A percentile compares a stretch with the other conserved stretches of the same genome.
phyloP scores from a whole-genome alignment of 2,888 invertebrate species.

The Athalia circularis region DNA sequence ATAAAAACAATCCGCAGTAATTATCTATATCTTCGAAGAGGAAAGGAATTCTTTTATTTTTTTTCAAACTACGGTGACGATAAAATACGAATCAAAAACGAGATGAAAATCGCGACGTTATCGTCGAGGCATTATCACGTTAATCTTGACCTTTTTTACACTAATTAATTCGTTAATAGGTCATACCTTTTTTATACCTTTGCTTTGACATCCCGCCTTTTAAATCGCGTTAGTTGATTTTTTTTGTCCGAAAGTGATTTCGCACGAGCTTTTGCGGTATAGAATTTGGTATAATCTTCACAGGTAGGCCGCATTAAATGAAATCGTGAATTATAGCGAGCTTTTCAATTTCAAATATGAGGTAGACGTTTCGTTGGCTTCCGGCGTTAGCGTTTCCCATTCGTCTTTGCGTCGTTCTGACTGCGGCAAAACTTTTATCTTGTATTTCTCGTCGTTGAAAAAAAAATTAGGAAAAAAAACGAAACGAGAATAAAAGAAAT shows the following conservation, averaged over 20 bases:
- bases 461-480: no score
- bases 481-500: background rate
- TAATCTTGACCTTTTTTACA: background rate
- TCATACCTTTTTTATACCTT: background rate
- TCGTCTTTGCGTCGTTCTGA: conserved; percentile 5
- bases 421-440: conserved; percentile 26
- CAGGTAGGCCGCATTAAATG: background rate
- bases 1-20: no score
- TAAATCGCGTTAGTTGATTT: no score
- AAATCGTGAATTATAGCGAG: background rate
- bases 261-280: no score
- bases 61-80: no score
- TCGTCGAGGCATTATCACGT: background rate
- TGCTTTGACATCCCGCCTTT: background rate
- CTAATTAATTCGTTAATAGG: background rate
- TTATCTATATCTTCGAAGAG: no score
- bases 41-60: no score
- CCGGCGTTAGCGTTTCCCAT: conserved; percentile 26
- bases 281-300: no score
- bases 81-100: no score
- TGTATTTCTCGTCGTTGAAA: no score
- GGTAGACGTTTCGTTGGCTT: conserved; percentile 30
- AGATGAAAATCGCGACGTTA: background rate
- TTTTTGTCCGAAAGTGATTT: no score
- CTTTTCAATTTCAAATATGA: conserved; percentile 29